Evolutionary conservation across 2,888 invertebrate genomes (phyloP), one percentile per base, ranked within the genome.

Genomic region (Phania funesta): DNA sequence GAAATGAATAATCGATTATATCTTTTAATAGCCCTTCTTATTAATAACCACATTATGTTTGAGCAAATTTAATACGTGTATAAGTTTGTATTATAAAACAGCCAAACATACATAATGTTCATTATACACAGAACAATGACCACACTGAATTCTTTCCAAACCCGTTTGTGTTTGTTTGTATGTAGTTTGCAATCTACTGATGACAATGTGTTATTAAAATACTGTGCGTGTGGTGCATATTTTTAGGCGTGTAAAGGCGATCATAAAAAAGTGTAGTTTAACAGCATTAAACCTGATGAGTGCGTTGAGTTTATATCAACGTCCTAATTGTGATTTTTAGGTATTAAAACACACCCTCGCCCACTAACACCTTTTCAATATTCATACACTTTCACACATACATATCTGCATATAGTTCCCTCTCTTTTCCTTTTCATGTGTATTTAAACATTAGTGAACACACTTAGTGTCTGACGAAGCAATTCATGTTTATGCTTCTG

Each of bases 191-290:
- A 71, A 32, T 44, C 50, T 35, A 50, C 54, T 50, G 77, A 77
- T 77, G 77, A 77, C 73, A 82, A 82, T 82, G 68, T 77, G 67
- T 64, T 74, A 82, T 77, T 73, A 82, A 82, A 71, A 60, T 64
- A 60, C 71, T 62, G 76, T 77, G 77, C 81, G 62, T 82, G 77
- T 70, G 52, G 11, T 77, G 74, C 54, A 68, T 68, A 77, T 62
- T 74, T 77, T 64, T 35, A 77, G 81, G 81, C 77, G 81, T 82
- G 68, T 44, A 74, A 64, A 58, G 81, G 58, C 77, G 73, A 82
- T 77, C 73, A 77, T 73, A 82, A 35, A n/a, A 77, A 56, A 68
- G 24, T 77, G 73, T 74, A 77, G 77, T 77, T 74, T 74, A 64
- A 77, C 81, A 73, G 73, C 32, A 62, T 13, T 29, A 58, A 65